A percentile compares a stretch with the other conserved stretches of the same genome.
Conservation (phyloP, 2,113 vertebrate genomes). For the Ceyx cyanopectus region DNA sequence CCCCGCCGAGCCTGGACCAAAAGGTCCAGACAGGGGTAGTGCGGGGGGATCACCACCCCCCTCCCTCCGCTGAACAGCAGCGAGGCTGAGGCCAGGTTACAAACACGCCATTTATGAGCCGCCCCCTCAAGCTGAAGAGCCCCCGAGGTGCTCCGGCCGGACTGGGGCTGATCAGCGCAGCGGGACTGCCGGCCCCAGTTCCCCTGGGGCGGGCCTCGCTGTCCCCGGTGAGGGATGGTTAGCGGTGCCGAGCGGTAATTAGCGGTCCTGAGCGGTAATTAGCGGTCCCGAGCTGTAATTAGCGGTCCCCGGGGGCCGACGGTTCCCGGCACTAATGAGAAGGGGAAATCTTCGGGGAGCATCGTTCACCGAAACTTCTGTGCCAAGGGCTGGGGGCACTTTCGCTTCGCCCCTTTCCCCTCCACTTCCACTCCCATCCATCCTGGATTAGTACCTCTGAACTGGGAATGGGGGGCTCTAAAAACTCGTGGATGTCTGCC, state of each 20-base stretch:
- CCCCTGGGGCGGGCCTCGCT: not conserved
- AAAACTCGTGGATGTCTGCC: not conserved
- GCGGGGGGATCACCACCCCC: not conserved
- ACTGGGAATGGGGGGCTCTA: rapidly evolving
- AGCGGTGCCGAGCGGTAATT: not conserved
- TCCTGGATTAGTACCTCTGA: not conserved
- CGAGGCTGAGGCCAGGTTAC: not conserved
- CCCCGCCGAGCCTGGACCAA: not conserved
- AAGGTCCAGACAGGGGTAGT: not conserved
- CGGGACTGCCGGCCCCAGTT: too few relatives aligned
- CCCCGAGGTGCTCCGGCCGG: not conserved
- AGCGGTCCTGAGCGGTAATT: not conserved
- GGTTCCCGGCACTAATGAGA: not conserved
- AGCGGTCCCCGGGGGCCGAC: not conserved
- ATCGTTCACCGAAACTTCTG: not conserved
- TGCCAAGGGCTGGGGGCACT: not conserved
- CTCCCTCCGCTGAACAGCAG: not conserved
- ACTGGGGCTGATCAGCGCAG: not conserved
- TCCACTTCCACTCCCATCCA: not conserved
- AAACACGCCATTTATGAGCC: not conserved
- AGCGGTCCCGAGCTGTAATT: not conserved
- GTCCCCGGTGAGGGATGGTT: not conserved
- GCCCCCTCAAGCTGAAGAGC: not conserved
- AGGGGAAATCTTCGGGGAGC: not conserved
- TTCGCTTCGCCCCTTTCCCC: too few relatives aligned